phyloP scores from a whole-genome alignment of 1,140 invertebrate genomes.

The Heliconius hewitsoni region DNA sequence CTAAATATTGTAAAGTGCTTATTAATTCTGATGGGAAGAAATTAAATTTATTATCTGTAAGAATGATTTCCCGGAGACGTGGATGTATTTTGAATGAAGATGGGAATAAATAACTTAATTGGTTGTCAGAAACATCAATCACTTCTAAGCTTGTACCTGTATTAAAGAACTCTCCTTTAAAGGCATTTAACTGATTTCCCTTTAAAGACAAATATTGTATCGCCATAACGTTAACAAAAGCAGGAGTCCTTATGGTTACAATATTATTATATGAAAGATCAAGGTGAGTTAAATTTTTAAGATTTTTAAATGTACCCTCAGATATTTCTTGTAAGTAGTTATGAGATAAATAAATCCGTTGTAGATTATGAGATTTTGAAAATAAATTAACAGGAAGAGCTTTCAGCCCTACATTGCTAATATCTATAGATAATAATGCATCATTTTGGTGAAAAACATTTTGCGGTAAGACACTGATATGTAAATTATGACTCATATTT shows the following conservation, averaged over 20 bases:
- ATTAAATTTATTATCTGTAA: conserved; percentile 88
- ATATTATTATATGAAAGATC: conserved; percentile 90
- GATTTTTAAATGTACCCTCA: conserved; percentile 87
- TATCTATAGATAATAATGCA: conserved; percentile 85
- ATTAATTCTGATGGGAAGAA: conserved; percentile 92
- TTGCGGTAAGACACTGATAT: conserved; percentile 83
- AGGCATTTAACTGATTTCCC: conserved; percentile 87
- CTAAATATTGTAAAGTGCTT: conserved; percentile 87
- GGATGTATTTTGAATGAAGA: conserved; percentile 92
- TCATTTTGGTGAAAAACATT: conserved; percentile 83
- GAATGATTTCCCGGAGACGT: conserved; percentile 85
- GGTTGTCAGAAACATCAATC: conserved; percentile 88
- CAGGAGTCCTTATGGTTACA: conserved; percentile 86
- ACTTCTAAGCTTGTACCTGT: conserved; percentile 87
- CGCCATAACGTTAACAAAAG: conserved; percentile 86
- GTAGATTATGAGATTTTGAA: conserved; percentile 84
- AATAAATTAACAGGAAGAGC: conserved; percentile 87
- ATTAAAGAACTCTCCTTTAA: conserved; percentile 90
- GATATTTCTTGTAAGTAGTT: conserved; percentile 87
- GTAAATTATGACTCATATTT: conserved; percentile 89
- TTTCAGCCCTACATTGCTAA: conserved; percentile 87
- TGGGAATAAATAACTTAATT: conserved; percentile 89
- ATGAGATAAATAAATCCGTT: conserved; percentile 84
- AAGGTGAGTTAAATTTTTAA: conserved; percentile 86
- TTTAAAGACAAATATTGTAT: conserved; percentile 85